Base-by-base conservation (phyloP, 2,888 invertebrate species). In the Epinotia nisella region DNA sequence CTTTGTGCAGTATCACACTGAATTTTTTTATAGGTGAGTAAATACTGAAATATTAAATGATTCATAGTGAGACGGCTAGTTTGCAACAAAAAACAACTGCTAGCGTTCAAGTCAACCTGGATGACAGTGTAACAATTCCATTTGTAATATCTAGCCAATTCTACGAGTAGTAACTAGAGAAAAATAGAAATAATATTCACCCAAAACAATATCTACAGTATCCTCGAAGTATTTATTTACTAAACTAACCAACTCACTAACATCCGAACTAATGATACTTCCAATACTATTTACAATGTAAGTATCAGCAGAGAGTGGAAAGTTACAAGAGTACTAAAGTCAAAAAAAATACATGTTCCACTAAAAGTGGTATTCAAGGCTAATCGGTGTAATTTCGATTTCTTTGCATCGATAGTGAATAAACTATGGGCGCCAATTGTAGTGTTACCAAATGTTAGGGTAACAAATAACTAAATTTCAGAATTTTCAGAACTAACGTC, bases 71-170 rank as follows among this genome's bases (percentile, higher is more conserved):
- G 17, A 11, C 2, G 21, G 21, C 19, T 55, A 21, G 7, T 55
- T 55, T 55, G 21, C 3, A 21, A 35, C 35, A 35, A 35, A 29
- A 55, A 55, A 21, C 3, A 55, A 21, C 10, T 55, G 21, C 55
- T 55, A 55, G 55, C 55, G 21, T 21, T 21, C 13, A 17, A 7
- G 3, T 45, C 19, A 11, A 19, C 55, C 13, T 19, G 10, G 9
- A 41, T 41, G 3, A 56, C 24, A 24, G 21, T 24, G 24, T 21
- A 11, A 35, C 10, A 35, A 35, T 19, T 21, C 15, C 29, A 24
- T 56, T 29, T 29, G 24, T 29, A 56, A 35, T 9, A 59, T 59
- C 59, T 59, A 39, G 59, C 59, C 17, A 59, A 39, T 59, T 39
- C 13, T 58, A 58, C 29, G 29, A 29, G n/a, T 58, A 29, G n/a